Percentiles rank a stretch among this genome's conserved stretches.
Evolutionary conservation across 2,797 vertebrate species (phyloP).

Genomic region (Pangasius mekongensis): DNA sequence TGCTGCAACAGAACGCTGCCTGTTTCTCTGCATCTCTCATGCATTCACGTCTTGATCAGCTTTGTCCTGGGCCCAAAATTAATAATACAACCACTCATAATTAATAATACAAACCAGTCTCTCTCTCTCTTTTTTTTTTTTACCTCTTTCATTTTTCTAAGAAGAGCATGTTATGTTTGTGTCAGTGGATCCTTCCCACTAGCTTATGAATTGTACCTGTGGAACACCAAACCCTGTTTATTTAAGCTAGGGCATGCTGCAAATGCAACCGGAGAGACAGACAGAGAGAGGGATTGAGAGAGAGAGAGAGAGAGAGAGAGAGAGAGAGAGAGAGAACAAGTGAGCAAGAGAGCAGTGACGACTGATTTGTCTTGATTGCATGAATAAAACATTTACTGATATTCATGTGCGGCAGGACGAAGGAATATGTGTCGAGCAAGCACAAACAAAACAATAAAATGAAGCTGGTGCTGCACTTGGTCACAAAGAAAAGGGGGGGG

Average conservation of each 20-base stretch:
- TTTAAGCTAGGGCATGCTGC: conserved; percentile 23
- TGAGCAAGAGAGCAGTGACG: conserved; percentile 58
- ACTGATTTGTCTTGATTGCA: conserved; percentile 65
- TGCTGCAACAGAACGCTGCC: conserved; percentile 52
- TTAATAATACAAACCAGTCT: too few relatives aligned
- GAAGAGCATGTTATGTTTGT: conserved; percentile 1
- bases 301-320: background rate
- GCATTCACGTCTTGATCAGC: conserved; percentile 51
- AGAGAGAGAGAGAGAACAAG: background rate
- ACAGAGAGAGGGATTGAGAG: background rate
- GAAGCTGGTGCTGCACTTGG: conserved; percentile 59
- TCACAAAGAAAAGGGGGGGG: background rate
- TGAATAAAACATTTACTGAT: conserved; percentile 81
- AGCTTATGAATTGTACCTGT: conserved; percentile 47
- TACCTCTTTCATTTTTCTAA: background rate
- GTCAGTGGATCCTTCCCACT: background rate
- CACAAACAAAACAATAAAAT: conserved; percentile 63
- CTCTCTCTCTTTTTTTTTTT: too few relatives aligned
- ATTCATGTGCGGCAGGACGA: conserved; percentile 69
- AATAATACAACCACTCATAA: conserved; percentile 54
- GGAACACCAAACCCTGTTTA: conserved; percentile 57
- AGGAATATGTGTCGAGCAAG: conserved; percentile 72
- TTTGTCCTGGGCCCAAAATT: conserved; percentile 66
- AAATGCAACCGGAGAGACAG: background rate
- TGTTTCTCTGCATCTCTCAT: conserved; percentile 38